Evolutionary conservation across 2,888 invertebrate genomes (phyloP), one percentile per base, ranked within the genome.

Genomic region (Pristionchus fissidentatus): DNA sequence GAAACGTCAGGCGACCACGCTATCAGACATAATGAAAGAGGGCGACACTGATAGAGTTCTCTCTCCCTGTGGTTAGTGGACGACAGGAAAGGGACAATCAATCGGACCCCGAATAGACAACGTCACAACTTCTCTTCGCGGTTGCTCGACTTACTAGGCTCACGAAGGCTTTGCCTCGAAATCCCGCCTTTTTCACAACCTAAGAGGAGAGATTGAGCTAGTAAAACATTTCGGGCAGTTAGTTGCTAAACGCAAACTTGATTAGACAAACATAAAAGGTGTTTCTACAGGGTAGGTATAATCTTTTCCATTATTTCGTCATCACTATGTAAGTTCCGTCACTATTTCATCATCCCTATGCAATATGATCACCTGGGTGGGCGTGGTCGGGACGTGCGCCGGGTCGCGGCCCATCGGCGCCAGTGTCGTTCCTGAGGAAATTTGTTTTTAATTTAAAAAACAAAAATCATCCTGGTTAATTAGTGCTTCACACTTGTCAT

Each of bases 161-260:
- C 41, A 86, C 49, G 81, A 84, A 87, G 82, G 87, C 86, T 82
- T 86, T 85, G 52, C 87, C 87, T 60, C 85, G 87, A 78, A 87
- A 87, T 35, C 87, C 87, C 82, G 84, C 84, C 66, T 84, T 86
- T 86, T 86, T 86, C 29, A 86, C 82, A 32, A 83, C 83, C 86
- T 86, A 83, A 75, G n/a, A n/a, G 84, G 57, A 81, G n/a, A n/a
- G 77, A 41, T 32, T n/a, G 57, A 38, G 32, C n/a, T 3, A 35
- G 29, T 10, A 15, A 43, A 5, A 41, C 38, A 13, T n/a, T 26
- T 32, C 8, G 43, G 41, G 32, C n/a, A 8, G 26, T 19, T 1
- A 62, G 62, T n/a, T 38, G 49, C 10, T 19, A 41, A 19, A 70
- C 15, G n/a, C 8, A 26, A 70, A 41, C 3, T 22, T 41, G 38